A percentile compares a stretch with the other conserved stretches of the same genome.
phyloP scores from a whole-genome alignment of 2,113 vertebrate species.

The Taxidea taxus region DNA sequence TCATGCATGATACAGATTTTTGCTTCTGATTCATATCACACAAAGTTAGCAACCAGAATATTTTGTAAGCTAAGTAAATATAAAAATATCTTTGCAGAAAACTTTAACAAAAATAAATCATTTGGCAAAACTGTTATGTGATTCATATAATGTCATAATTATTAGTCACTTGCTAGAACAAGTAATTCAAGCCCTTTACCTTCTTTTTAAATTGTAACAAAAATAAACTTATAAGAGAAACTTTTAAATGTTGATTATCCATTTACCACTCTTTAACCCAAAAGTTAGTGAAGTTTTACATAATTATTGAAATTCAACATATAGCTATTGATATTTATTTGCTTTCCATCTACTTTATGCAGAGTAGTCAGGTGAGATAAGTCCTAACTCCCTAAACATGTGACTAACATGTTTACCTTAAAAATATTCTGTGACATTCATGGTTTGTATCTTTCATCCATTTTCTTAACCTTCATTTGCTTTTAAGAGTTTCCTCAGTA shows the following conservation, averaged over 20 bases:
- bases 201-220: conserved; percentile 32
- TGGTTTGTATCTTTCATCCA: background rate
- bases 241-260: background rate
- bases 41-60: background rate
- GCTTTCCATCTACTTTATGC: background rate
- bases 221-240: background rate
- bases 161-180: conserved; percentile 66
- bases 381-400: background rate
- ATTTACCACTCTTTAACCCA: background rate
- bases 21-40: conserved; percentile 55
- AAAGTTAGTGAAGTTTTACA: background rate
- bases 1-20: conserved; percentile 36
- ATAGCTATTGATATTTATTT: background rate
- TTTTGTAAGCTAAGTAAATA: conserved; percentile 53
- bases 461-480: background rate
- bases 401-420: background rate
- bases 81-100: conserved; percentile 59
- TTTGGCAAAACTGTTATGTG: conserved; percentile 37
- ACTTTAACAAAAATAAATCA: conserved; percentile 29
- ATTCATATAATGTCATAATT: conserved; percentile 57
- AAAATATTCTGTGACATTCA: background rate
- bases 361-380: background rate
- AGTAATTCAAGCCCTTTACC: conserved; percentile 48
- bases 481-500: background rate
- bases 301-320: background rate